Conservation (phyloP, 1,140 invertebrate species). For the Ericerus pela region DNA sequence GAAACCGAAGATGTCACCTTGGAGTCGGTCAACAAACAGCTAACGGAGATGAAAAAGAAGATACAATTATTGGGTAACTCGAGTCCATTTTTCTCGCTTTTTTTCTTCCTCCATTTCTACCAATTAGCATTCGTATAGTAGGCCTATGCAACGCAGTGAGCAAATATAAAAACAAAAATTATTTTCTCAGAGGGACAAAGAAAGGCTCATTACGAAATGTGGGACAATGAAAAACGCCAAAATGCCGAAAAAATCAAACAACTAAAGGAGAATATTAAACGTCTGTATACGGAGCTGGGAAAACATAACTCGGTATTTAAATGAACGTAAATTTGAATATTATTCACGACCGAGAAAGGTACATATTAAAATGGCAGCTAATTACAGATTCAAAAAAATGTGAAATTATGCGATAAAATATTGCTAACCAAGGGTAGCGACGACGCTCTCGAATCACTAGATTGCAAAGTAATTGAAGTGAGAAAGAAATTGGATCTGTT, state of each 20-base stretch:
- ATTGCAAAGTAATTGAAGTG: slow-evolving; percentile 57
- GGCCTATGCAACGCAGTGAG: neutral
- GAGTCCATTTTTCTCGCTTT: neutral
- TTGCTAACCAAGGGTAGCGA: slow-evolving; percentile 35
- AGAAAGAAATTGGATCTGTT: slow-evolving; percentile 56
- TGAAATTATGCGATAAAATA: slow-evolving; percentile 9
- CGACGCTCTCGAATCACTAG: slow-evolving; percentile 43
- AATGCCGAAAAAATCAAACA: slow-evolving; percentile 49
- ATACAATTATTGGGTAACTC: slow-evolving; percentile 56
- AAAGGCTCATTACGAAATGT: slow-evolving; percentile 63
- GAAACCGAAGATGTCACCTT: slow-evolving; percentile 16
- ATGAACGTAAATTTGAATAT: no score
- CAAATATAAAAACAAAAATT: neutral
- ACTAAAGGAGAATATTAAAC: slow-evolving; percentile 56
- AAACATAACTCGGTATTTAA: slow-evolving; percentile 40
- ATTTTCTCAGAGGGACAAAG: slow-evolving; percentile 54
- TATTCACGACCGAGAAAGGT: neutral
- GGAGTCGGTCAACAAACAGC: slow-evolving; percentile 49
- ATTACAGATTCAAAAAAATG: neutral
- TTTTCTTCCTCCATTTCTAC: no score
- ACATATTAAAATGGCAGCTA: neutral
- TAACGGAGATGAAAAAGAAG: slow-evolving; percentile 64
- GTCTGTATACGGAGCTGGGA: slow-evolving; percentile 41
- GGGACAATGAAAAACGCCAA: slow-evolving; percentile 51
- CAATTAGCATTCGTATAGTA: neutral